phyloP scores from a whole-genome alignment of 2,113 vertebrate genomes.

The Nothobranchius kuhntae region DNA sequence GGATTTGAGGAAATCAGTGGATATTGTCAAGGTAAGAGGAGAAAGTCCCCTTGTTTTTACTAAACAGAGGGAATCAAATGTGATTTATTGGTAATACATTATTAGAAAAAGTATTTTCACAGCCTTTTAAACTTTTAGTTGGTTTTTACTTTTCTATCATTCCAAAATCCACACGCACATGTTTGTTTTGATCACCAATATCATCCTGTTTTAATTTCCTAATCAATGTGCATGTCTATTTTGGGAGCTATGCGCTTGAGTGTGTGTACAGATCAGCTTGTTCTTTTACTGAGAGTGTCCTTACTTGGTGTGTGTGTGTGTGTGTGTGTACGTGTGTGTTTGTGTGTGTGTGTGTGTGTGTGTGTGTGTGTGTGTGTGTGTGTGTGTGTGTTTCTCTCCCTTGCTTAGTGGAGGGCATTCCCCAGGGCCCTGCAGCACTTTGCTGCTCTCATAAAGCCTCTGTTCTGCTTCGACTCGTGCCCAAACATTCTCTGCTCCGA shows the following conservation, averaged over 20 bases:
- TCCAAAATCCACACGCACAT: constrained; percentile 1
- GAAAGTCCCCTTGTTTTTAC: background rate
- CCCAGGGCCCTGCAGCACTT: constrained; percentile 66
- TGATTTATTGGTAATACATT: no score
- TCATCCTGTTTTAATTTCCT: constrained; percentile 43
- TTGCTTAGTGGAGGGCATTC: constrained; percentile 57
- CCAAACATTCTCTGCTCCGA: constrained; percentile 52
- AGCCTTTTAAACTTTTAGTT: background rate
- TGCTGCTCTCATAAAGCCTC: constrained; percentile 55
- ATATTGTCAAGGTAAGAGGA: constrained; percentile 91
- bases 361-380: constrained; percentile 12
- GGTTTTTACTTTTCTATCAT: background rate
- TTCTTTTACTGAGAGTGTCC: constrained; percentile 46
- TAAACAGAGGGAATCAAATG: no score
- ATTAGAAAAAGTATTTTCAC: no score
- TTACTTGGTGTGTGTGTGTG: constrained; percentile 10
- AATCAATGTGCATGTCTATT: constrained; percentile 46
- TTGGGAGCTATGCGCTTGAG: constrained; percentile 48
- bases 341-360: constrained; percentile 14
- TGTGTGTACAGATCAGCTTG: constrained; percentile 38
- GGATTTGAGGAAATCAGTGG: constrained; percentile 94
- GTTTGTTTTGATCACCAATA: constrained; percentile 21
- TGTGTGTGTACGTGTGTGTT: constrained; percentile 16
- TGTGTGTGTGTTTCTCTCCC: constrained; percentile 36
- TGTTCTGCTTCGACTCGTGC: constrained; percentile 47